These are phyloP conservation scores for Beroe forskalii DNA, from an alignment of 37 sponge, comb jelly and placozoan species.

Conservation along the genomic window DNA sequence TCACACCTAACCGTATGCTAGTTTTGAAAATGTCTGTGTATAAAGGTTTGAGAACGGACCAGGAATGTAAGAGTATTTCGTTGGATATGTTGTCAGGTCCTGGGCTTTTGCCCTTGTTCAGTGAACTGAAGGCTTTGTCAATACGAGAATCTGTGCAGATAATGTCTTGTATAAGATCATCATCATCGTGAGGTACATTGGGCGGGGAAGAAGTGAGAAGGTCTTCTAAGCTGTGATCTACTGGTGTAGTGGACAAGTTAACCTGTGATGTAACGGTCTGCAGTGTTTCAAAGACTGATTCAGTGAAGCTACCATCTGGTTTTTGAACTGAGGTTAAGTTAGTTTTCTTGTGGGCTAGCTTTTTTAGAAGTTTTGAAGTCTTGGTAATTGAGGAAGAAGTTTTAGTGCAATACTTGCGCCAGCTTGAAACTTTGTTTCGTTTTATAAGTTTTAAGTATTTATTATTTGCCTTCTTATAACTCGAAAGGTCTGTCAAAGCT, in stretches of 20 bases:
- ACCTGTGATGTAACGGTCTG: not conserved
- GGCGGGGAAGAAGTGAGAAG: no score
- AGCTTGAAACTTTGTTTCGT: not conserved
- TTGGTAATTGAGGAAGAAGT: no score
- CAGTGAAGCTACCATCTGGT: not conserved
- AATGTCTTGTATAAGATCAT: no score
- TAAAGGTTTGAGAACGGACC: no score
- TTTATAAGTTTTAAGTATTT: not conserved
- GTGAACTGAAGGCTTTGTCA: no score
- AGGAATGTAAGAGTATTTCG: no score
- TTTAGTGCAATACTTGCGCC: not conserved
- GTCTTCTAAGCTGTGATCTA: no score
- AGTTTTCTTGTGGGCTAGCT: not conserved
- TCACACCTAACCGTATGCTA: not conserved
- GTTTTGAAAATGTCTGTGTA: no score
- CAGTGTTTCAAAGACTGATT: not conserved
- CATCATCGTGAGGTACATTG: no score
- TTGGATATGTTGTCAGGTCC: no score
- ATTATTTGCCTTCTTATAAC: not conserved
- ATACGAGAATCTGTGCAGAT: no score
- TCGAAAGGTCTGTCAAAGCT: not conserved
- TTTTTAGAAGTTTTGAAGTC: not conserved
- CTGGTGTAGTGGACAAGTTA: not conserved
- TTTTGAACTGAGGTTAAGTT: not conserved
- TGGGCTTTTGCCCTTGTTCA: no score